These are phyloP conservation scores for Brachypteracias leptosomus DNA, from an alignment of 2,113 vertebrate genomes.

Conservation along the genomic window DNA sequence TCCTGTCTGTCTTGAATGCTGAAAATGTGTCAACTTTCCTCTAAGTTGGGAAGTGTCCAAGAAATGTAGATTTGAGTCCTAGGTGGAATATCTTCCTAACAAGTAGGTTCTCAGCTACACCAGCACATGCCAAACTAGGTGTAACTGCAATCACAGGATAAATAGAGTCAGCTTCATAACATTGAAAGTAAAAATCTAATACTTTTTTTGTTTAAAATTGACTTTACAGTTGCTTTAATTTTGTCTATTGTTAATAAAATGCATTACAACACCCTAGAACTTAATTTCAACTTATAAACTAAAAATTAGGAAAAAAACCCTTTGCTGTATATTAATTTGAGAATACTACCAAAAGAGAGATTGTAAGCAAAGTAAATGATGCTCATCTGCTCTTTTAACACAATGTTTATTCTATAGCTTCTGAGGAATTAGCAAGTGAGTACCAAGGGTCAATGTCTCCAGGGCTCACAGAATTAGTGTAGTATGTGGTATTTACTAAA, in stretches of 20 bases:
- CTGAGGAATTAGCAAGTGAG: background rate
- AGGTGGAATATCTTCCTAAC: background rate
- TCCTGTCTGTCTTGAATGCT: background rate
- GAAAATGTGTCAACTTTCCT: background rate
- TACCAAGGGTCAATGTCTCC: background rate
- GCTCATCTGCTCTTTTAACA: background rate
- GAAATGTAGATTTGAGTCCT: background rate
- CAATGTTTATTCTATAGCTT: background rate
- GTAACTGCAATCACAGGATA: background rate
- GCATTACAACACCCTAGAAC: background rate
- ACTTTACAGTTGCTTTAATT: background rate
- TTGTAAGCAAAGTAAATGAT: background rate
- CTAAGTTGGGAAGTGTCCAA: background rate
- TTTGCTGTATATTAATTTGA: background rate
- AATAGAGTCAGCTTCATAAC: background rate
- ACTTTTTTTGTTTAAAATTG: background rate
- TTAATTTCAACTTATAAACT: background rate
- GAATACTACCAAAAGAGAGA: background rate
- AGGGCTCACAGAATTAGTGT: background rate
- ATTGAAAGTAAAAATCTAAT: background rate
- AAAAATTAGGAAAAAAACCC: background rate
- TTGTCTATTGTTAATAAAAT: background rate
- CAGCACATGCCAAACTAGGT: background rate
- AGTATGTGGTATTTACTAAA: conserved; percentile 13
- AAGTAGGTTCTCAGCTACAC: background rate